Base-by-base conservation (phyloP, 1,140 invertebrate genomes). In the Prorops nasuta region DNA sequence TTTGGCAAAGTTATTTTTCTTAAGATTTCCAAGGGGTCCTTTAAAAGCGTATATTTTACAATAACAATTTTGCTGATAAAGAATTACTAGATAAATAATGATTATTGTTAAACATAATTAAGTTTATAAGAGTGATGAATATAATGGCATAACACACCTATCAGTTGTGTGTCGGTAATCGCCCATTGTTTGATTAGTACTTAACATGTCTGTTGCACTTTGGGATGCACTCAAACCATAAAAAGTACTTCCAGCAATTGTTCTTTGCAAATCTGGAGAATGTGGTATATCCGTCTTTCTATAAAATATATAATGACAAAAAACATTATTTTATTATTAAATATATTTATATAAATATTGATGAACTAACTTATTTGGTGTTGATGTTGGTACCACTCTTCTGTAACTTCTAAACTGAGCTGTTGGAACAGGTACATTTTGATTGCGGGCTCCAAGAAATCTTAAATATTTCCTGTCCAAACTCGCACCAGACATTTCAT, bases 381-480 rank as follows among this genome's bases (percentile, higher is more conserved):
- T 68, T 9, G 66, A 66, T 7, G 61, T 59, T 10, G 75, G 75
- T 49, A 80, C 69, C 28, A 86, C 84, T 66, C 86, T 82, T 56
- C 86, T 73, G 51, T 88, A 89, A 55, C 85, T 88, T 44, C 86
- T 78, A 67, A 87, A 90, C 61, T 89, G 86, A n/a, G 86, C 84
- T 1, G 87, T 90, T 16, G 87, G 87, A 17, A 89, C 85, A 4
- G 86, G 86, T 21, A 86, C 77, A 59, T 83, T 81, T 61, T 72
- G 82, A 74, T 79, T 82, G 60, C 74, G 76, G 44, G 75, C 73
- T 70, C 76, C 78, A 42, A 86, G 77, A 58, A 86, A 84, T 61
- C 82, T 73, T 40, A 86, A 71, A 64, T 86, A 88, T 74, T 89
- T 89, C 55, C 87, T 70, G 72, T 89, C 88, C 46, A 89, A 80